Conservation (phyloP, 2,113 vertebrate genomes). For the Calidris pugnax region DNA sequence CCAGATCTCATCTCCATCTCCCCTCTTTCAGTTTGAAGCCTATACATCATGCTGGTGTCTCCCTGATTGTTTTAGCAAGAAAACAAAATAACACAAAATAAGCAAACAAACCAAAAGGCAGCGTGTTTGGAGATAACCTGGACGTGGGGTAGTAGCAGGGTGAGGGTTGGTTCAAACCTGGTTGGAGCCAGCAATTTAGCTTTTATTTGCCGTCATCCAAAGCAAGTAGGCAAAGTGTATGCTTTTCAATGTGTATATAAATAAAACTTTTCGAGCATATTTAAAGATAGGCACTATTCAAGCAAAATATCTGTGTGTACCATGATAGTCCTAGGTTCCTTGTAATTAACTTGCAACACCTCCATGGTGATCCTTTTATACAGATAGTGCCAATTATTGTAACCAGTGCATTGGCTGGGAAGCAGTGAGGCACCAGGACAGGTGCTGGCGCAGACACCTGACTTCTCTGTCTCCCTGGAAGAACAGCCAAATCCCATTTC, state of each 20-base stretch:
- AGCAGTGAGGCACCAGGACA: not conserved
- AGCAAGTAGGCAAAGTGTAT: not conserved
- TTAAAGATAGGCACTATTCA: not conserved
- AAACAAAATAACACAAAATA: not conserved
- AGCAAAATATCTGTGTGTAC: not conserved
- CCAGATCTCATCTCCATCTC: too few relatives aligned
- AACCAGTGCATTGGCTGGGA: not conserved
- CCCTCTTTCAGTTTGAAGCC: too few relatives aligned
- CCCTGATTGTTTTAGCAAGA: not conserved
- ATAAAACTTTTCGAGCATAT: not conserved
- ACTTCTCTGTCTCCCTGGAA: not conserved
- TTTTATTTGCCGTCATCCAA: not conserved
- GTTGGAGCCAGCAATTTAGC: not conserved
- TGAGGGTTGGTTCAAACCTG: not conserved
- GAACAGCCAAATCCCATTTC: not conserved
- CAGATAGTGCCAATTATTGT: not conserved
- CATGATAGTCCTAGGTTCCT: not conserved
- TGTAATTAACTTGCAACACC: not conserved
- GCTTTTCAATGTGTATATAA: not conserved
- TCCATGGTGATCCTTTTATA: not conserved
- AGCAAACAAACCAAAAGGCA: not conserved
- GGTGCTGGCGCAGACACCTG: not conserved
- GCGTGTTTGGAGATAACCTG: accelerated
- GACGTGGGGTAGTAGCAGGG: not conserved
- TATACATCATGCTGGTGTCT: too few relatives aligned